Evolutionary conservation across 2,113 vertebrate species (phyloP).

Genomic region (Pithys albifrons): DNA sequence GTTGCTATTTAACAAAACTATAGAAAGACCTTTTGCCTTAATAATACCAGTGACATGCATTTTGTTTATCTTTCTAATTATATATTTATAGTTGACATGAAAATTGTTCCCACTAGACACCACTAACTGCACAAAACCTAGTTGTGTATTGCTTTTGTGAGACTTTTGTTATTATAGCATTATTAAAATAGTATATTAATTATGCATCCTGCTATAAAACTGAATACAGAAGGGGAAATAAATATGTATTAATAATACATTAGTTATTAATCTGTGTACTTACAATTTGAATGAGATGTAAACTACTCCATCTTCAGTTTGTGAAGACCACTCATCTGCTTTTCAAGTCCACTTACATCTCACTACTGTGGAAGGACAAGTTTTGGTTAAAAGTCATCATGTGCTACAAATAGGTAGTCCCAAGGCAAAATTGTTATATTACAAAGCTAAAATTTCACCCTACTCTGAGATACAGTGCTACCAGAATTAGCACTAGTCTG

Average conservation of each 20-base stretch:
- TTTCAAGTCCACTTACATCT: slow-evolving; percentile 23
- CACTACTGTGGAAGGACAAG: background rate
- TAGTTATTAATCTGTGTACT: slow-evolving; percentile 73
- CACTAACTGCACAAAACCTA: slow-evolving; percentile 53
- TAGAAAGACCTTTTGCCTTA: slow-evolving; percentile 58
- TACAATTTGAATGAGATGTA: slow-evolving; percentile 60
- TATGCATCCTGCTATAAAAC: slow-evolving; percentile 76
- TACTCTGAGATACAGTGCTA: background rate
- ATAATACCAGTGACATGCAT: slow-evolving; percentile 63
- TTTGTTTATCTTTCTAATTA: slow-evolving; percentile 66
- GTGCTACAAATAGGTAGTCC: background rate
- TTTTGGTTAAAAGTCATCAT: background rate
- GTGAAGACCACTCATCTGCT: background rate
- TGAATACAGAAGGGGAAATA: slow-evolving; percentile 68
- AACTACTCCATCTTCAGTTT: slow-evolving; percentile 37
- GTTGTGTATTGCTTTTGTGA: slow-evolving; percentile 63
- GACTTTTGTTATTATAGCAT: slow-evolving; percentile 71
- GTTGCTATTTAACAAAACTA: slow-evolving; percentile 61
- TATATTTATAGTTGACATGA: slow-evolving; percentile 70
- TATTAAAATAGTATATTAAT: slow-evolving; percentile 77
- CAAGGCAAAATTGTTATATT: background rate
- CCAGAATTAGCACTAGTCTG: background rate
- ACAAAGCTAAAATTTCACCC: background rate
- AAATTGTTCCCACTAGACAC: slow-evolving; percentile 67
- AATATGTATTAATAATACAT: slow-evolving; percentile 76